These are phyloP conservation scores for Petrocephalus sullivani DNA, from an alignment of 2,797 vertebrate species.

Conservation along the genomic window DNA sequence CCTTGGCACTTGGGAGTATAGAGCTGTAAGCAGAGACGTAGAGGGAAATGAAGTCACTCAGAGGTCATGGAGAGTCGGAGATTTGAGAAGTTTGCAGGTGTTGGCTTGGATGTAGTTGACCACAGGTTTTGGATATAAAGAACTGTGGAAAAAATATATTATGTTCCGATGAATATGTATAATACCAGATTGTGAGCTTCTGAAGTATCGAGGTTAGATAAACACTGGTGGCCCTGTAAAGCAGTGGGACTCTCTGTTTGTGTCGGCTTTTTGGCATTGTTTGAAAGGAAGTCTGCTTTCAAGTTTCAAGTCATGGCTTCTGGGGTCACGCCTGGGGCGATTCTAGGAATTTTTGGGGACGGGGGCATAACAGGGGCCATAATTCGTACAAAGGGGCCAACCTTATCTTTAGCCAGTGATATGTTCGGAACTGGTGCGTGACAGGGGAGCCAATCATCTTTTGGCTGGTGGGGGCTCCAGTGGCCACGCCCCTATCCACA, in stretches of 20 bases:
- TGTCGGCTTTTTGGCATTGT: neutral
- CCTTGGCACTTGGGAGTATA: neutral
- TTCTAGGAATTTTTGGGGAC: neutral
- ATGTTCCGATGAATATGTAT: neutral
- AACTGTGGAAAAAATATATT: neutral
- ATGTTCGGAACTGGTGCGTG: neutral
- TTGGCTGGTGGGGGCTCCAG: no score
- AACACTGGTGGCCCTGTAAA: neutral
- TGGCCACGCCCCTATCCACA: no score
- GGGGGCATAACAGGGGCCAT: neutral
- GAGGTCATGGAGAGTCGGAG: slow-evolving; percentile 8
- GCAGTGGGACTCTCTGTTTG: neutral
- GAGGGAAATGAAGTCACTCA: neutral
- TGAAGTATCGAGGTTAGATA: neutral
- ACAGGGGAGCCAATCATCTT: neutral
- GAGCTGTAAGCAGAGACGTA: neutral
- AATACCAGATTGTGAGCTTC: neutral
- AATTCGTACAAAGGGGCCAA: neutral
- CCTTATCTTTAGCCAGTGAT: neutral
- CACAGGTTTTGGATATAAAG: neutral
- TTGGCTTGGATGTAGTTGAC: neutral
- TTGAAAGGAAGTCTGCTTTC: neutral
- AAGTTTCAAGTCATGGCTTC: neutral
- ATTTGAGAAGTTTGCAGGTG: slow-evolving; percentile 35
- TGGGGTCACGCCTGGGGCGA: neutral